Percentiles rank a stretch among this genome's conserved stretches.
Conservation (phyloP, 2,797 vertebrate species). For the Podarcis lilfordi region DNA sequence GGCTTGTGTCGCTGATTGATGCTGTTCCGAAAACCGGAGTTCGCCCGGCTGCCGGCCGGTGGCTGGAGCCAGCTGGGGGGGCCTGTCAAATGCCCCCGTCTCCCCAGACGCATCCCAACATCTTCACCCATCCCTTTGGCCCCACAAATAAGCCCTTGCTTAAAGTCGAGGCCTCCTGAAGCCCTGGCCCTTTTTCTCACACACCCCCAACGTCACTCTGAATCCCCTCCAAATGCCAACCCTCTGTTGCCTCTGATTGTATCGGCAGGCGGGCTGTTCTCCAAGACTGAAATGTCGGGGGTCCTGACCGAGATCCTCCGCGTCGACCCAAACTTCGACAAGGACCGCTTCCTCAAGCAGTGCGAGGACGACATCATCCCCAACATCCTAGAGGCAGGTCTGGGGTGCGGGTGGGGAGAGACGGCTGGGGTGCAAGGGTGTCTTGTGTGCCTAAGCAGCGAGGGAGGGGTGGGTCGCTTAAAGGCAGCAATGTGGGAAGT, state of each 20-base stretch:
- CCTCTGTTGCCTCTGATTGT: neutral
- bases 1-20: too few species aligned
- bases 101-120: too few species aligned
- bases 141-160: neutral
- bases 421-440: rapidly evolving
- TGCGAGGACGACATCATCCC: slow-evolving; percentile 94
- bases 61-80: too few species aligned
- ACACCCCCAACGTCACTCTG: rapidly evolving
- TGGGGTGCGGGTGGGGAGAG: neutral
- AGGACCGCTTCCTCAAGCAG: slow-evolving; percentile 90
- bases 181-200: too few species aligned
- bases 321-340: slow-evolving; percentile 92
- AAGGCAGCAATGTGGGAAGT: neutral
- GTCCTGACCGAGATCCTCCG: slow-evolving; percentile 94
- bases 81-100: too few species aligned
- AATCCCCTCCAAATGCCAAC: rapidly evolving
- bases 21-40: too few species aligned
- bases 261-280: slow-evolving; percentile 90
- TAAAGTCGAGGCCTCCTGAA: too few species aligned
- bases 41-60: too few species aligned
- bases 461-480: rapidly evolving
- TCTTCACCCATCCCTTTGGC: neutral
- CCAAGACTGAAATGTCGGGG: slow-evolving; percentile 96
- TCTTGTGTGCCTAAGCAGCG: neutral
- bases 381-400: slow-evolving; percentile 90